Evolutionary conservation across 2,113 vertebrate species (phyloP), one percentile per base, ranked within the genome.

Genomic region (Pangasianodon gigas): DNA sequence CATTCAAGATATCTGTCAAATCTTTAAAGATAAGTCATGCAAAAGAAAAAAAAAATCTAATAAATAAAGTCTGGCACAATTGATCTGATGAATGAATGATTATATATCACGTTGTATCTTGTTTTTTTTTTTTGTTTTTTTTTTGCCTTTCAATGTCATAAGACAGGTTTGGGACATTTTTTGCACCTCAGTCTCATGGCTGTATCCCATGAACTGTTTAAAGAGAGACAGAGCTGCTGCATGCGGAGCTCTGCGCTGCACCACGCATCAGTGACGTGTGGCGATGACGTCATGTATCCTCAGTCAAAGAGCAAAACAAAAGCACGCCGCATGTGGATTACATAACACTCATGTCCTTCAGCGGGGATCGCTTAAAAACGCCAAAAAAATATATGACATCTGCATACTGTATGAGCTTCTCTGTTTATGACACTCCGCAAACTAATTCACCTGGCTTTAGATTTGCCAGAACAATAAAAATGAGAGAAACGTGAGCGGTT

Each of bases 281-380:
- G 14, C 4, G 3, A 29, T 90, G 89, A 90, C 85, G 89, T 86
- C 84, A 89, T 74, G 46, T 71, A 21, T 5, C 65, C 74, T 79
- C 71, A 80, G 79, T 13, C 37, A 86, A 85, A 6, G 83, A 85
- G 60, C 87, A 91, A 67, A 91, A 88, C 81, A 88, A 86, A 51
- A 69, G 71, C 71, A 56, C 56, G 74, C 51, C 60, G 56, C 82
- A 86, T 52, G n/a, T 58, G 26, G 24, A 91, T 88, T 88, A 88
- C 90, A 60, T 88, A 85, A 86, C 84, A 56, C n/a, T 0, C 13
- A 51, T 65, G 69, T 1, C 79, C 88, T 79, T 85, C 89, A 79
- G 44, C 5, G 16, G 9, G 46, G 26, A 67, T 37, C 41, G 19
- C 65, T 32, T 24, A 58, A 41, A 77, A 29, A 65, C 41, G 8